Conservation (phyloP, 2,797 vertebrate species). For the Mycteria americana region DNA sequence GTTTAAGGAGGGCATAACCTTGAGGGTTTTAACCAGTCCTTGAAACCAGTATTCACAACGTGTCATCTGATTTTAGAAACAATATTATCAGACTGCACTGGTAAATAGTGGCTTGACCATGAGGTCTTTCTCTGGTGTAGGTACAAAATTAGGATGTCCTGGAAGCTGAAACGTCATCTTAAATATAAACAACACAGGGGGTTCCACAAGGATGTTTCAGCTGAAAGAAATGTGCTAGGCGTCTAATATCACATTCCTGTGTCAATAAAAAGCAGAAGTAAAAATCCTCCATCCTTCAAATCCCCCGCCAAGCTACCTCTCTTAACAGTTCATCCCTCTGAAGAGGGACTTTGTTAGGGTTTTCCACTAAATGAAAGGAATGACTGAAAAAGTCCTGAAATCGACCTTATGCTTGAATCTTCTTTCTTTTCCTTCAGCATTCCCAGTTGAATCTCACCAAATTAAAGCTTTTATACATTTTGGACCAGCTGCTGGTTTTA, state of each 20-base stretch:
- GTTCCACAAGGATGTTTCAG: background rate
- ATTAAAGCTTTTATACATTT: background rate
- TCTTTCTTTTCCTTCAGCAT: background rate
- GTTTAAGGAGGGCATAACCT: background rate
- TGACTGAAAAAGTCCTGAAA: background rate
- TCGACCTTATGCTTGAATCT: background rate
- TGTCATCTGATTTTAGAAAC: constrained; percentile 16
- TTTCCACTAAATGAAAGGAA: constrained; percentile 5
- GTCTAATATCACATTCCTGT: background rate
- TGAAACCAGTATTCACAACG: background rate
- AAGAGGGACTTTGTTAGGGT: background rate
- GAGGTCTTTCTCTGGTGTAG: background rate
- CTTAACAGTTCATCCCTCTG: background rate
- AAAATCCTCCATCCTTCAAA: background rate
- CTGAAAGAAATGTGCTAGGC: background rate
- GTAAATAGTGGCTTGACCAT: background rate
- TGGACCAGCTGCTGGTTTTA: background rate
- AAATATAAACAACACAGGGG: background rate
- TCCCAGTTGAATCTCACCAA: background rate
- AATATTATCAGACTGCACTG: background rate
- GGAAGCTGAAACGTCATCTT: background rate
- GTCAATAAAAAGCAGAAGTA: background rate
- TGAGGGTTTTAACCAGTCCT: background rate
- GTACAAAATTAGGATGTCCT: background rate
- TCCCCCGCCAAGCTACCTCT: background rate